Conservation (phyloP, 1,140 invertebrate species). For the Portunus trituberculatus region DNA sequence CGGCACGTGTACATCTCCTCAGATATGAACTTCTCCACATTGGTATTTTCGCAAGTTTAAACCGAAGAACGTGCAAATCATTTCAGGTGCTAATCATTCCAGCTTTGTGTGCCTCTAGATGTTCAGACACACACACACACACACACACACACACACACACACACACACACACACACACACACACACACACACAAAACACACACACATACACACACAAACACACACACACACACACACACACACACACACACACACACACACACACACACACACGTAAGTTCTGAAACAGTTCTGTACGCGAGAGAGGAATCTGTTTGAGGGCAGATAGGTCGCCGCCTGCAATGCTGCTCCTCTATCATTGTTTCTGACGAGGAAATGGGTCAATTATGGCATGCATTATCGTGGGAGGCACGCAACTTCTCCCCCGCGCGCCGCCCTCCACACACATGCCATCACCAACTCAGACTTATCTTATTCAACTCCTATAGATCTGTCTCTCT, state of each 20-base stretch:
- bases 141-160: too few relatives aligned
- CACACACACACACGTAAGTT: neutral
- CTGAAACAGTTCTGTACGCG: neutral
- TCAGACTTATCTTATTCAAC: too few relatives aligned
- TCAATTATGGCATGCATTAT: conserved; percentile 46
- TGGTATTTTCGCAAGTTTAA: too few relatives aligned
- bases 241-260: too few relatives aligned
- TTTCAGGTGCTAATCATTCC: too few relatives aligned
- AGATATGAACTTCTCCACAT: too few relatives aligned
- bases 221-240: neutral
- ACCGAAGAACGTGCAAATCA: too few relatives aligned
- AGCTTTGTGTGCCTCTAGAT: too few relatives aligned
- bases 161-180: neutral
- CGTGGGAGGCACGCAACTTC: conserved; percentile 33
- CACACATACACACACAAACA: neutral
- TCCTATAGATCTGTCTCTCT: too few relatives aligned
- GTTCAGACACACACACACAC: too few relatives aligned
- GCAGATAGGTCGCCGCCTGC: neutral
- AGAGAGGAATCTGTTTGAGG: neutral
- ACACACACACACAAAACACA: neutral
- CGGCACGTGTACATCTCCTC: too few relatives aligned
- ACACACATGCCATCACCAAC: too few relatives aligned
- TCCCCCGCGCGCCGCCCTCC: neutral
- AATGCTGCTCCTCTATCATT: conserved; percentile 36
- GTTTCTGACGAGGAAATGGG: conserved; percentile 53